phyloP scores from a whole-genome alignment of 92 coral and sea anemone species.

The Umimayanthus kanabou region DNA sequence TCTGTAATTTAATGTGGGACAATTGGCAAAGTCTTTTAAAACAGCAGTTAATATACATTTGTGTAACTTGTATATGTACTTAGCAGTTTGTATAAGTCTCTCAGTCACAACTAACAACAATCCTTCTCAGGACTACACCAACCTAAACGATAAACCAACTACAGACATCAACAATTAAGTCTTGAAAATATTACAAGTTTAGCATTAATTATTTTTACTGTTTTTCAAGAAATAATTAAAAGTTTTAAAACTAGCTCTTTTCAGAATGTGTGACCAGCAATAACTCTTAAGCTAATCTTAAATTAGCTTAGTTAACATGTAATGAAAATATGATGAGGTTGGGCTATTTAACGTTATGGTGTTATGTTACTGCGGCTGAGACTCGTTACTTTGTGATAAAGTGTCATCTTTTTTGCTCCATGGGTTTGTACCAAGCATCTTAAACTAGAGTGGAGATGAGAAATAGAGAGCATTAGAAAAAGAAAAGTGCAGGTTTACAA shows the following conservation, averaged over 20 bases:
- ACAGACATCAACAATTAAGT: too few species aligned
- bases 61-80: too few species aligned
- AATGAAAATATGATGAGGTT: neutral
- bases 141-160: too few species aligned
- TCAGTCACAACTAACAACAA: too few species aligned
- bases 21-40: too few species aligned
- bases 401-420: conserved; percentile 53
- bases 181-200: neutral
- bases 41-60: too few species aligned
- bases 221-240: too few species aligned
- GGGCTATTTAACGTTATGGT: conserved; percentile 44
- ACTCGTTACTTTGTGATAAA: conserved; percentile 41
- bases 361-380: conserved; percentile 40
- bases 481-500: conserved; percentile 8
- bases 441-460: conserved; percentile 72
- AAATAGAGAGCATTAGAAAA: conserved; percentile 12
- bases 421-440: conserved; percentile 85
- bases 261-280: neutral
- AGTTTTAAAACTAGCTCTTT: too few species aligned
- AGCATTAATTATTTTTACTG: neutral
- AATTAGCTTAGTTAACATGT: neutral
- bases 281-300: neutral
- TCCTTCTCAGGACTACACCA: too few species aligned
- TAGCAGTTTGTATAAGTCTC: too few species aligned
- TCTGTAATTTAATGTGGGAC: too few species aligned